Evolutionary conservation across 2,797 vertebrate species (phyloP).

Genomic region (Alcedo atthis): DNA sequence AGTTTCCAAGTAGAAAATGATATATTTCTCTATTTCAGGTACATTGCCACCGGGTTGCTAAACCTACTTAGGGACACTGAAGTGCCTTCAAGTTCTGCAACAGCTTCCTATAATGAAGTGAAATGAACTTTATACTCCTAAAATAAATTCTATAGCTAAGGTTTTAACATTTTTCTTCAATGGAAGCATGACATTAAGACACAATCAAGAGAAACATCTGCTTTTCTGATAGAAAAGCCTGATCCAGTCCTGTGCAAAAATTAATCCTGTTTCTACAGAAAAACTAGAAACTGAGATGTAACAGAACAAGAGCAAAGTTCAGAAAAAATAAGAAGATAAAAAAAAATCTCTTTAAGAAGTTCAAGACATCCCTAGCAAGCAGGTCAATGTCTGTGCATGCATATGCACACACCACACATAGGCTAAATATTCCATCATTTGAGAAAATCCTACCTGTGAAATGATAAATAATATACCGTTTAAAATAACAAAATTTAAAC

Average conservation of each 20-base stretch:
- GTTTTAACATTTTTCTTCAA: background rate
- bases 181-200: background rate
- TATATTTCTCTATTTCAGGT: background rate
- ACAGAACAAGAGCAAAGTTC: background rate
- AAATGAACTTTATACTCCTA: background rate
- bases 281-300: background rate
- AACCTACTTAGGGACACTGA: background rate
- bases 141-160: background rate
- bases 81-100: background rate
- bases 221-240: background rate
- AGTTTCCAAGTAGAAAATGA: background rate
- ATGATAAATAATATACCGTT: background rate
- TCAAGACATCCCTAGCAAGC: background rate
- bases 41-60: fast-evolving
- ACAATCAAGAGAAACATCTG: background rate
- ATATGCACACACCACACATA: background rate
- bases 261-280: background rate
- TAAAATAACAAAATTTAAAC: background rate
- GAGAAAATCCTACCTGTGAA: conserved; percentile 14
- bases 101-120: background rate
- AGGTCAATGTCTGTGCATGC: background rate
- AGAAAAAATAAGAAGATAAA: background rate
- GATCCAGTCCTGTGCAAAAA: background rate
- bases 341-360: background rate
- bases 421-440: background rate